Evolutionary conservation across 2,888 invertebrate species (phyloP).

Genomic region (Caenorhabditis sp.): DNA sequence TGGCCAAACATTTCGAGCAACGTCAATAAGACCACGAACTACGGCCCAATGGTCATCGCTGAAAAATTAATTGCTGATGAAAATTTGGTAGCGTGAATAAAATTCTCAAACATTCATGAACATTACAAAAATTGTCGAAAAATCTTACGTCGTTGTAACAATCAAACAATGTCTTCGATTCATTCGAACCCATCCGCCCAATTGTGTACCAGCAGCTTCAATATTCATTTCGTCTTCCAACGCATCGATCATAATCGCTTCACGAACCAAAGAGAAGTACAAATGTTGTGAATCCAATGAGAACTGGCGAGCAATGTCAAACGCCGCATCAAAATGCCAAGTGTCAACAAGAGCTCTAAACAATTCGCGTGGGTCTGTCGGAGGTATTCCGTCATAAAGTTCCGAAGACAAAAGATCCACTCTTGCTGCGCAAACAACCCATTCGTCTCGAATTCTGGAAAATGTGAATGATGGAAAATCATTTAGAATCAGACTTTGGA

Average conservation of each 20-base stretch:
- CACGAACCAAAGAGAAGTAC: slow-evolving; percentile 43
- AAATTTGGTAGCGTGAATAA: not conserved
- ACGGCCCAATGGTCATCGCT: slow-evolving; percentile 47
- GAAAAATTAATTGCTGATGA: not conserved
- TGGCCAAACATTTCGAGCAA: slow-evolving; percentile 29
- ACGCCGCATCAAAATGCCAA: slow-evolving; percentile 59
- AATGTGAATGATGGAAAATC: no score
- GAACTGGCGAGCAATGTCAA: slow-evolving; percentile 55
- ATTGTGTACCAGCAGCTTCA: slow-evolving; percentile 25
- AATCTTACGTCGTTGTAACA: not conserved
- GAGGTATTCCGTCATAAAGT: slow-evolving; percentile 47
- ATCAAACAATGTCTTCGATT: slow-evolving; percentile 38
- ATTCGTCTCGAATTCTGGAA: slow-evolving; percentile 35
- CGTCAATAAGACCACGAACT: slow-evolving; percentile 32
- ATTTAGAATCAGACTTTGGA: not conserved
- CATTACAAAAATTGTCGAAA: not conserved
- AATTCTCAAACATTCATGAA: not conserved
- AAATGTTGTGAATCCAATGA: slow-evolving; percentile 40
- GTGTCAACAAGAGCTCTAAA: slow-evolving; percentile 42
- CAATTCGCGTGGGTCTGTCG: slow-evolving; percentile 49
- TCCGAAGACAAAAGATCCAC: slow-evolving; percentile 16
- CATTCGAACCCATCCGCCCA: slow-evolving; percentile 37
- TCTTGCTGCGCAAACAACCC: slow-evolving; percentile 24
- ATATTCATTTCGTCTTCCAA: slow-evolving; percentile 19
- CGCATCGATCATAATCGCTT: slow-evolving; percentile 51